phyloP scores from a whole-genome alignment of 2,113 vertebrate species.

The Rhegmatorhina hoffmannsi region DNA sequence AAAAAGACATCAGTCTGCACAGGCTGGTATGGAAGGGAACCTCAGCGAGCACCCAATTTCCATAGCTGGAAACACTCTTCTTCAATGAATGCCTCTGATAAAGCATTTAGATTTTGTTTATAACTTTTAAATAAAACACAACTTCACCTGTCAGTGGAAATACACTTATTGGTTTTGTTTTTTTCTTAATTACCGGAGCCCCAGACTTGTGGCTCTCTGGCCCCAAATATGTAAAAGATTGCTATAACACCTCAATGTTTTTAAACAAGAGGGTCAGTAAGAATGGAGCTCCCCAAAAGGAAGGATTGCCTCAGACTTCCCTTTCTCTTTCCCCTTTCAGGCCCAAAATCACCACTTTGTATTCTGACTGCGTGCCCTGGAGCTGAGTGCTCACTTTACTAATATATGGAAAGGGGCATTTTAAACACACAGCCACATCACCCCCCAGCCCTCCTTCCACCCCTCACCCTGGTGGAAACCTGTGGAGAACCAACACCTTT shows the following conservation, averaged over 20 bases:
- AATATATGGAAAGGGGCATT: not conserved
- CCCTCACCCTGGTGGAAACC: fast-evolving
- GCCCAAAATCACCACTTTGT: not conserved
- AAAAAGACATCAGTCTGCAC: conserved; percentile 34
- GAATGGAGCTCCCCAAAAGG: not conserved
- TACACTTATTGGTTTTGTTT: not conserved
- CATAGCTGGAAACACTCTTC: not conserved
- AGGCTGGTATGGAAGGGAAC: not conserved
- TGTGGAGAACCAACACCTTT: not conserved
- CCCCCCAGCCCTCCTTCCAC: not conserved
- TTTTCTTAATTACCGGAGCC: not conserved
- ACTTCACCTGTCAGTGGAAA: not conserved
- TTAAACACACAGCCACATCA: not conserved
- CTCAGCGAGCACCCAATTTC: conserved; percentile 1
- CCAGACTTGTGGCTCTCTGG: not conserved
- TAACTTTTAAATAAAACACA: not conserved
- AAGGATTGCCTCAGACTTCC: not conserved
- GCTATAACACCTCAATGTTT: not conserved
- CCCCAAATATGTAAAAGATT: fast-evolving
- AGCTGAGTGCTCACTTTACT: not conserved
- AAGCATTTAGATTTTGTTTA: not conserved
- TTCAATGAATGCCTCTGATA: conserved; percentile 44
- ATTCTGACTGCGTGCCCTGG: not conserved
- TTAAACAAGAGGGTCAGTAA: not conserved
- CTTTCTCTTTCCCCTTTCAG: not conserved